A percentile compares a stretch with the other conserved stretches of the same genome.
Conservation (phyloP, 2,113 vertebrate genomes). For the Rhegmatorhina hoffmannsi region DNA sequence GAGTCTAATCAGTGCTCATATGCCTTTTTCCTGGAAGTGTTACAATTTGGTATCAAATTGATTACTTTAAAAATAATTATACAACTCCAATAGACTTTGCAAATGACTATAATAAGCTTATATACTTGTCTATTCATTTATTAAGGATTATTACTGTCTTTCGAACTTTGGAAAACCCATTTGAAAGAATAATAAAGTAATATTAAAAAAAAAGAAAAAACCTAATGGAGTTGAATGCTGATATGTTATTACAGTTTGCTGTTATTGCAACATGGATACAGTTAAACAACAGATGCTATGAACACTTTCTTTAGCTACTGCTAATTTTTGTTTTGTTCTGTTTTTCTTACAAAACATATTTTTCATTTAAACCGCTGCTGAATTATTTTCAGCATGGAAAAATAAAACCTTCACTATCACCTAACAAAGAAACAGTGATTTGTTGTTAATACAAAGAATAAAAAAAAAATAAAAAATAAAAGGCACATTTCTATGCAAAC, state of each 20-base stretch:
- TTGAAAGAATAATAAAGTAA: neutral
- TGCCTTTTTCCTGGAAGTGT: neutral
- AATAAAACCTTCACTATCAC: neutral
- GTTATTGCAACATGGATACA: constrained; percentile 31
- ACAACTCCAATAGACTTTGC: neutral
- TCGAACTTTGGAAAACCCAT: neutral
- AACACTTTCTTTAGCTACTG: neutral
- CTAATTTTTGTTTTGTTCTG: constrained; percentile 6
- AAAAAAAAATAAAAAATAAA: neutral
- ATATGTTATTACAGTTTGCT: constrained; percentile 15
- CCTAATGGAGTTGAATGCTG: neutral
- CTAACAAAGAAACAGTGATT: constrained; percentile 1
- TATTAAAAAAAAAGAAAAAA: neutral
- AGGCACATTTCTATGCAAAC: neutral
- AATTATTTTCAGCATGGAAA: constrained; percentile 10
- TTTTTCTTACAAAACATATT: constrained; percentile 38
- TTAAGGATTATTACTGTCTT: neutral
- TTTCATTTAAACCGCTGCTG: constrained; percentile 38
- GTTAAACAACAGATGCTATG: constrained; percentile 47
- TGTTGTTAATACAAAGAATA: neutral
- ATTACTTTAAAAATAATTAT: neutral
- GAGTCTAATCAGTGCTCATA: neutral
- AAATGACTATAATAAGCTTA: neutral
- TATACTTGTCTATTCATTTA: neutral
- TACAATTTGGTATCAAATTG: neutral